Evolutionary conservation across 2,797 vertebrate genomes (phyloP).

Genomic region (Melanotaenia parkinsoni): DNA sequence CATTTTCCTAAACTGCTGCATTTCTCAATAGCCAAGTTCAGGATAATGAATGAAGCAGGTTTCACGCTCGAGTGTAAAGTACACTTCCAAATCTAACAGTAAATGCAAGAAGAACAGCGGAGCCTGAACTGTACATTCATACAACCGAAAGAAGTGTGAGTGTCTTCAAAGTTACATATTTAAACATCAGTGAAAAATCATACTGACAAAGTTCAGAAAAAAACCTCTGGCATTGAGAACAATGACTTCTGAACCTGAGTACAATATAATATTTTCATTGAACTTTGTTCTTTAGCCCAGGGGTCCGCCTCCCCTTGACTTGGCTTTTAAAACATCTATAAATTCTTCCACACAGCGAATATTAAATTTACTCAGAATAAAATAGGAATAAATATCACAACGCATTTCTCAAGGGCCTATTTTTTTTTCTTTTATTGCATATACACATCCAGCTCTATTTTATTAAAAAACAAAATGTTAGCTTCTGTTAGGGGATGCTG

Average conservation of each 20-base stretch:
- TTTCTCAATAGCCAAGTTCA: too few relatives aligned
- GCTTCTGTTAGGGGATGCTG: slow-evolving; percentile 32
- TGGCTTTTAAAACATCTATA: slow-evolving; percentile 73
- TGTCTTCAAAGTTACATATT: neutral
- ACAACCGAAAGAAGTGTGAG: slow-evolving; percentile 3
- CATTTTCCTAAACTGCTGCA: too few relatives aligned
- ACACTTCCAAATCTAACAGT: neutral
- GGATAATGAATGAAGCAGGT: too few relatives aligned
- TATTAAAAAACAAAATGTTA: slow-evolving; percentile 45
- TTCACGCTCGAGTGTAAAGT: neutral
- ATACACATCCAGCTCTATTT: slow-evolving; percentile 12
- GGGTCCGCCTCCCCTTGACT: slow-evolving; percentile 42
- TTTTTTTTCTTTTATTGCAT: slow-evolving; percentile 34
- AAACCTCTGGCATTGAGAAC: neutral
- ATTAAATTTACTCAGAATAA: slow-evolving; percentile 47
- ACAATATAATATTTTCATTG: too few relatives aligned
- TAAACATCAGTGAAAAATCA: neutral
- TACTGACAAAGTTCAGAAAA: neutral
- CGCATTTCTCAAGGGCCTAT: slow-evolving; percentile 28
- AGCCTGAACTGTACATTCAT: neutral
- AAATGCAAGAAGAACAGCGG: neutral
- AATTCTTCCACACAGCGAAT: slow-evolving; percentile 66
- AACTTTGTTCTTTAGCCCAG: neutral
- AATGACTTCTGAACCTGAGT: slow-evolving; percentile 9
- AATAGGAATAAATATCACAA: slow-evolving; percentile 70